phyloP scores from a whole-genome alignment of 2,888 invertebrate genomes.

The Andrena trimmerana region DNA sequence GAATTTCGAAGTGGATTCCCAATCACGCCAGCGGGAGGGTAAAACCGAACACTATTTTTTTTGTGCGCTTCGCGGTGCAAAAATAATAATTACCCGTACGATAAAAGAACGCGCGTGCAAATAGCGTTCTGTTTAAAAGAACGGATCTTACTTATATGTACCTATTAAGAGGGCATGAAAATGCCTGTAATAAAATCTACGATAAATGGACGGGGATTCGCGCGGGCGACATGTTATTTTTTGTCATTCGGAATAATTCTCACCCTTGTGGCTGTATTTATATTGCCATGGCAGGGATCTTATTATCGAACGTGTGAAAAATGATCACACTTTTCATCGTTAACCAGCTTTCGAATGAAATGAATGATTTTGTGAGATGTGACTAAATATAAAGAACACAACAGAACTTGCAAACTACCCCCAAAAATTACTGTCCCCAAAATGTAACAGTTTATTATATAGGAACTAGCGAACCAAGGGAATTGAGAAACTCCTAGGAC shows the following conservation, averaged over 20 bases:
- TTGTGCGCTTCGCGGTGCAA: neutral
- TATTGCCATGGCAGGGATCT: no score
- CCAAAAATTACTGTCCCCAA: no score
- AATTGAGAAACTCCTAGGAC: no score
- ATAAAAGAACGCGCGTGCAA: conserved; percentile 31
- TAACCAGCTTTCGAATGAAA: neutral
- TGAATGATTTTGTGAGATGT: neutral
- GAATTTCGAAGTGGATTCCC: conserved; percentile 19
- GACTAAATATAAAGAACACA: no score
- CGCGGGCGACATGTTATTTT: conserved; percentile 6
- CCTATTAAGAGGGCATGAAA: neutral
- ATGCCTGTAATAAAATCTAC: conserved; percentile 34
- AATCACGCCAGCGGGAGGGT: neutral
- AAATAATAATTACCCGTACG: conserved; percentile 49
- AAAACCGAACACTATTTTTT: conserved; percentile 4
- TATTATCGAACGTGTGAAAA: neutral
- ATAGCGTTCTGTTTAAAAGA: conserved; percentile 34
- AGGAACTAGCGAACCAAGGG: no score
- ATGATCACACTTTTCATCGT: conserved; percentile 15
- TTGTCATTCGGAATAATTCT: neutral
- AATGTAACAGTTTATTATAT: no score
- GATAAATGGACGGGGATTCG: conserved; percentile 22
- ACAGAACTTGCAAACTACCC: no score
- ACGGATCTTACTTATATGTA: conserved; percentile 12
- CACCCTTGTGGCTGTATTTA: no score